phyloP scores from a whole-genome alignment of 2,113 vertebrate genomes.

The Oreochromis aureus region DNA sequence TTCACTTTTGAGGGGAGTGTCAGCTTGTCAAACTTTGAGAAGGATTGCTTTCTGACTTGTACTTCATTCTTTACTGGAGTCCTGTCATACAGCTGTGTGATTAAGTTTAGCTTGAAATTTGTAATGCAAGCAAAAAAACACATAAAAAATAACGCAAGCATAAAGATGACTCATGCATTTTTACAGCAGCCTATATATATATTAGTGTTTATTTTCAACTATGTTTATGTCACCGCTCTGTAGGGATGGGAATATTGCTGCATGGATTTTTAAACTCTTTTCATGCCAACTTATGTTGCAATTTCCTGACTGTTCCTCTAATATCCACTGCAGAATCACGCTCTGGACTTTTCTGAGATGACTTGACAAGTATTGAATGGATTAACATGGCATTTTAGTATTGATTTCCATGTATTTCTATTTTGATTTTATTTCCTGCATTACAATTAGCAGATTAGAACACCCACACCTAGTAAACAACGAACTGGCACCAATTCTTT shows the following conservation, averaged over 20 bases:
- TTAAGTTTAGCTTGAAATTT: not conserved
- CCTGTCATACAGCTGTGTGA: not conserved
- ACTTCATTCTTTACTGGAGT: not conserved
- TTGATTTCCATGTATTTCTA: not conserved
- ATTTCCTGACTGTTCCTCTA: not conserved
- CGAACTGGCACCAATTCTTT: not conserved
- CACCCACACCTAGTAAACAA: not conserved
- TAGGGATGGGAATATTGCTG: not conserved
- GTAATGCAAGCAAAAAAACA: not conserved
- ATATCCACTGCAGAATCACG: not conserved
- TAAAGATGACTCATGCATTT: not conserved
- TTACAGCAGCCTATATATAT: not conserved
- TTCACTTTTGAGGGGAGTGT: constrained; percentile 6
- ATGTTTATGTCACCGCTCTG: not conserved
- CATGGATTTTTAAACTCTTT: not conserved
- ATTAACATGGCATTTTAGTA: not conserved
- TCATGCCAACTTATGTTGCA: not conserved
- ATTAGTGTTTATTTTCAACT: not conserved
- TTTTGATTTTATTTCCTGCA: not conserved
- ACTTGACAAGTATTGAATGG: not conserved
- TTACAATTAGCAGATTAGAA: not conserved
- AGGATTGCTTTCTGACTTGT: not conserved
- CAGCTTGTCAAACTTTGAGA: not conserved
- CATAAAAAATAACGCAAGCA: not conserved
- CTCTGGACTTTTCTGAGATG: not conserved